Conservation (phyloP, 2,888 invertebrate genomes). For the Caprella mutica region DNA sequence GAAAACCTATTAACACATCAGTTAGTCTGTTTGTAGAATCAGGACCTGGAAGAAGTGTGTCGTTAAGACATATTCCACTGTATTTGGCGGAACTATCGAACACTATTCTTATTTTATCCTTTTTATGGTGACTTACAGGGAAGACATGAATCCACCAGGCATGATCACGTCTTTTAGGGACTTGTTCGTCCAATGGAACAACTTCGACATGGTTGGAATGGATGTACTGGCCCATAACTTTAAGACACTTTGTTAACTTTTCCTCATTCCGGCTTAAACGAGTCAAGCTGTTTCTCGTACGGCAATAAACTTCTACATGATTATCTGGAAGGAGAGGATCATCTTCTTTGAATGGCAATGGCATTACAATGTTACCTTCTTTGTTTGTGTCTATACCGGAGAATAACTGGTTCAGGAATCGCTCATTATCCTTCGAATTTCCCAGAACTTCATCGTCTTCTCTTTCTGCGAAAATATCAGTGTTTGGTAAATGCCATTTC, state of each 20-base stretch:
- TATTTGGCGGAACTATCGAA: conserved; percentile 1
- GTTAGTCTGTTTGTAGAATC: not conserved
- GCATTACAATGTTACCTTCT: not conserved
- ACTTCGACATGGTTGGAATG: not conserved
- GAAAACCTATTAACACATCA: not conserved
- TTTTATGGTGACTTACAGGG: not conserved
- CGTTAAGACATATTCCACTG: not conserved
- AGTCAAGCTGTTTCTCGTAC: not conserved
- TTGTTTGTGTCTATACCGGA: not conserved
- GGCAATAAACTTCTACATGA: not conserved
- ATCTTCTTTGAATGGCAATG: not conserved
- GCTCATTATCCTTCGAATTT: not conserved
- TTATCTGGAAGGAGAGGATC: not conserved
- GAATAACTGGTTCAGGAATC: not conserved
- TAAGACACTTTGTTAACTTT: not conserved
- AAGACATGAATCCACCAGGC: not conserved
- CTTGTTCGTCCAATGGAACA: not conserved
- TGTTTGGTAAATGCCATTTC: too few relatives aligned
- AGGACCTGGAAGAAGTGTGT: not conserved
- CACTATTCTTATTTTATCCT: not conserved
- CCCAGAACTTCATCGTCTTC: not conserved
- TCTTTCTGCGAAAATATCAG: not conserved
- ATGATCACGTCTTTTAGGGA: not conserved
- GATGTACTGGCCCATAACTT: not conserved
- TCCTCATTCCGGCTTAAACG: not conserved